phyloP scores from a whole-genome alignment of 2,113 vertebrate genomes.

The Aplodontia rufa region DNA sequence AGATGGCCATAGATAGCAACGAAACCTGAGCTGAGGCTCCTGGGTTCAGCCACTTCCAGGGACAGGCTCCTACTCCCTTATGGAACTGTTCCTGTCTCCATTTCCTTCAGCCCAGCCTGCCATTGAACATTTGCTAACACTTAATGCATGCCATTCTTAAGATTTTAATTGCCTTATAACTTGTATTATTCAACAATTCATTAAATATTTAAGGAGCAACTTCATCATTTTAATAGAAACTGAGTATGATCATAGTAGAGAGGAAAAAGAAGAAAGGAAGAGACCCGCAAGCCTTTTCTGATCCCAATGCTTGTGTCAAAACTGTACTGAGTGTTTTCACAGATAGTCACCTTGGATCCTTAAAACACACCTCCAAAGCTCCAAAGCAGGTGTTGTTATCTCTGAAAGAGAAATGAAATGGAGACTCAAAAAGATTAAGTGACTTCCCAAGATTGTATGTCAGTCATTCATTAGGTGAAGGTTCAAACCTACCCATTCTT shows the following conservation, averaged over 20 bases:
- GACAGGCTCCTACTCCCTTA: background rate
- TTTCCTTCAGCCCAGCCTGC: background rate
- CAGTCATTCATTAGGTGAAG: background rate
- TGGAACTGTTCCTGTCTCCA: background rate
- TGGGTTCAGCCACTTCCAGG: background rate
- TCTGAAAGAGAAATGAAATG: background rate
- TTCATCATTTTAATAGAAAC: conserved; percentile 61
- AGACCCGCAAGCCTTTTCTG: background rate
- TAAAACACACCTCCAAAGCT: background rate
- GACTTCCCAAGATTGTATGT: background rate
- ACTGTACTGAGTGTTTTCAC: background rate
- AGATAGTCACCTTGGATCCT: background rate
- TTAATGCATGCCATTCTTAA: conserved; percentile 37
- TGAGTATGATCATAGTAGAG: background rate
- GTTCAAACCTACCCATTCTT: background rate
- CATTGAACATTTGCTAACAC: background rate
- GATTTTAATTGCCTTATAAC: conserved; percentile 47
- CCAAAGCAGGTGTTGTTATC: background rate
- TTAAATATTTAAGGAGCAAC: conserved; percentile 60
- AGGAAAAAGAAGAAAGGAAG: background rate
- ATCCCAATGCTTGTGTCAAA: background rate
- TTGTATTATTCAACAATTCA: conserved; percentile 69
- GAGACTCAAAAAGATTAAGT: background rate
- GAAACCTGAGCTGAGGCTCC: background rate
- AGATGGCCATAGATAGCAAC: accelerated